Conservation (phyloP, 2,113 vertebrate genomes). For the Clarias batrachus region DNA sequence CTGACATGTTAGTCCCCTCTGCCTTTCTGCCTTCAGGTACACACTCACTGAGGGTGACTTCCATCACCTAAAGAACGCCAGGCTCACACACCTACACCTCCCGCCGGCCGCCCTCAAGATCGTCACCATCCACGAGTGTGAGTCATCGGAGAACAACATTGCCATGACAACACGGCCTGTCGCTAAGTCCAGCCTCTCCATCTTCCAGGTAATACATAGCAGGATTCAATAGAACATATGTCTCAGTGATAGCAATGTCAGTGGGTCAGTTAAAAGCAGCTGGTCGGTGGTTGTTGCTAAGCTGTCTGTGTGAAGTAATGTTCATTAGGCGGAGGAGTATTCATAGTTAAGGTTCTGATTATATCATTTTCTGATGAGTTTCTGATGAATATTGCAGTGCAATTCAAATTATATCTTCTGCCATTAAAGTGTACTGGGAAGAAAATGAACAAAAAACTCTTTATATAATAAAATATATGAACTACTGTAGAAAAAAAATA, state of each 20-base stretch:
- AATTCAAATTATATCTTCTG: neutral
- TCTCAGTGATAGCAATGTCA: neutral
- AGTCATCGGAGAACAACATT: constrained; percentile 85
- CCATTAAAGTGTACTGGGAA: neutral
- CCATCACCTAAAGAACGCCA: constrained; percentile 95
- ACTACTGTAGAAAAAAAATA: neutral
- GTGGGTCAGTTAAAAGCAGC: neutral
- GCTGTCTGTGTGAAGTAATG: neutral
- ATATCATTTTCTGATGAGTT: neutral
- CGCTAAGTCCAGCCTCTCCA: constrained; percentile 85
- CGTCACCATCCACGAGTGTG: constrained; percentile 94
- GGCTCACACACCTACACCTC: constrained; percentile 89
- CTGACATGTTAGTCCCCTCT: neutral
- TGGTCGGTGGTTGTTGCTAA: neutral
- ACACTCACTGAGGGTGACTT: constrained; percentile 96
- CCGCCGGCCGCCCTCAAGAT: constrained; percentile 86
- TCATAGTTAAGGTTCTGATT: neutral
- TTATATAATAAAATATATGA: no score
- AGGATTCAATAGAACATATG: constrained; percentile 37
- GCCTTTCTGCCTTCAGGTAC: constrained; percentile 75
- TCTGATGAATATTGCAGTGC: neutral
- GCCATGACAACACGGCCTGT: constrained; percentile 75
- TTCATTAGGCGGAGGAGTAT: neutral
- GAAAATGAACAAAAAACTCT: neutral
- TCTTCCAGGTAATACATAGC: constrained; percentile 84